Evolutionary conservation across 2,888 invertebrate species (phyloP).

Genomic region (Danaus chrysippus): DNA sequence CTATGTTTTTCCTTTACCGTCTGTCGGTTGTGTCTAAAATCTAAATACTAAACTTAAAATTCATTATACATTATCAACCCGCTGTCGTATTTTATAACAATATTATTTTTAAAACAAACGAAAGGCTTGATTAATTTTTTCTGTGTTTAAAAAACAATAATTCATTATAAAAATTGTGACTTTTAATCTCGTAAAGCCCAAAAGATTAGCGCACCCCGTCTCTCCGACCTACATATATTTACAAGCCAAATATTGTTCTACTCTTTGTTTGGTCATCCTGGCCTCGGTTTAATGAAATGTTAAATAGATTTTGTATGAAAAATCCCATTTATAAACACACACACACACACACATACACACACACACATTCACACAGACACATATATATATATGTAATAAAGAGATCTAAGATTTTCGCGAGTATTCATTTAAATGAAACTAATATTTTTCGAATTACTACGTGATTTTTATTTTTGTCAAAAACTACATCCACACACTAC

Average conservation of each 20-base stretch:
- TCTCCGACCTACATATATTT: slow-evolving; percentile 25
- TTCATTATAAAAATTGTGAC: slow-evolving; percentile 3
- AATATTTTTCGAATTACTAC: no score
- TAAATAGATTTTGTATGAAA: slow-evolving; percentile 1
- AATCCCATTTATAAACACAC: neutral
- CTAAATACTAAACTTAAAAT: no score
- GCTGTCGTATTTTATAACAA: neutral
- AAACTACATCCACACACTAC: no score
- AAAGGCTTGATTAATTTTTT: neutral
- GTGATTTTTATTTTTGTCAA: no score
- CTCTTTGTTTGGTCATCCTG: slow-evolving; percentile 33
- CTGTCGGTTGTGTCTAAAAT: no score
- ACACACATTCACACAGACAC: no score
- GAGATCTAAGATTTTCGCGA: no score
- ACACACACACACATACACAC: no score
- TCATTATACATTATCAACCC: neutral
- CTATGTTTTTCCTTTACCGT: no score
- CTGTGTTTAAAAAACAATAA: neutral
- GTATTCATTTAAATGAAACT: no score
- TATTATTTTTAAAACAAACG: neutral
- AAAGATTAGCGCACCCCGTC: slow-evolving; percentile 4
- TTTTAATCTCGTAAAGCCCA: slow-evolving; percentile 7
- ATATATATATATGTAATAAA: no score
- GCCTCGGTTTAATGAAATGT: slow-evolving; percentile 15
- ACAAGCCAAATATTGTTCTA: slow-evolving; percentile 34